Conservation (phyloP, 2,888 invertebrate species). For the Platerodrilus igneus region DNA sequence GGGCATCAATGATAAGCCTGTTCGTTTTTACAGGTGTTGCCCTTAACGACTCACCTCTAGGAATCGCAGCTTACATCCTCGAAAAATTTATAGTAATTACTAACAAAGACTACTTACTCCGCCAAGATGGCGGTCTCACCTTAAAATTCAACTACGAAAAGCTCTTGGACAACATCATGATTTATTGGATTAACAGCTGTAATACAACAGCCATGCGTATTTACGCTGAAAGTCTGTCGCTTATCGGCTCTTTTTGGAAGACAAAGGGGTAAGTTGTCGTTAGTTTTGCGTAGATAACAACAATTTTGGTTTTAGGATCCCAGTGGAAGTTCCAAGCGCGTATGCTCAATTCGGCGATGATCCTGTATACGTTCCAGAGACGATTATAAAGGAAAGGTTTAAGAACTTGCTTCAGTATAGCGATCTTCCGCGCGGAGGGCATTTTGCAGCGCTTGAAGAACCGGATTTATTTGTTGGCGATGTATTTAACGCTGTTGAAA, state of each 20-base stretch:
- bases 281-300: constrained; percentile 25
- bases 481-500: constrained; percentile 57
- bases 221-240: constrained; percentile 64
- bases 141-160: constrained; percentile 64
- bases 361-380: constrained; percentile 56
- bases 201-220: constrained; percentile 70
- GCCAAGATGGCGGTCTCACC: constrained; percentile 61
- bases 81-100: constrained; percentile 80
- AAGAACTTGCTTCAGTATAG: constrained; percentile 64
- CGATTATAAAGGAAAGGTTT: constrained; percentile 56
- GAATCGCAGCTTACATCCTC: constrained; percentile 78
- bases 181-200: constrained; percentile 71
- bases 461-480: constrained; percentile 68
- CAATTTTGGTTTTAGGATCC: constrained; percentile 53
- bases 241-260: too few relatives aligned
- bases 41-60: constrained; percentile 69
- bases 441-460: constrained; percentile 77
- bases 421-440: constrained; percentile 67
- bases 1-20: background rate
- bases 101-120: constrained; percentile 45
- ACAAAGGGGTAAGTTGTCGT: constrained; percentile 30
- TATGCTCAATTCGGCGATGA: constrained; percentile 72
- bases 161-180: constrained; percentile 71
- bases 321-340: constrained; percentile 63
- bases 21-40: constrained; percentile 54